Base-by-base conservation (phyloP, 1,140 invertebrate species). In the Arctopsyche grandis region DNA sequence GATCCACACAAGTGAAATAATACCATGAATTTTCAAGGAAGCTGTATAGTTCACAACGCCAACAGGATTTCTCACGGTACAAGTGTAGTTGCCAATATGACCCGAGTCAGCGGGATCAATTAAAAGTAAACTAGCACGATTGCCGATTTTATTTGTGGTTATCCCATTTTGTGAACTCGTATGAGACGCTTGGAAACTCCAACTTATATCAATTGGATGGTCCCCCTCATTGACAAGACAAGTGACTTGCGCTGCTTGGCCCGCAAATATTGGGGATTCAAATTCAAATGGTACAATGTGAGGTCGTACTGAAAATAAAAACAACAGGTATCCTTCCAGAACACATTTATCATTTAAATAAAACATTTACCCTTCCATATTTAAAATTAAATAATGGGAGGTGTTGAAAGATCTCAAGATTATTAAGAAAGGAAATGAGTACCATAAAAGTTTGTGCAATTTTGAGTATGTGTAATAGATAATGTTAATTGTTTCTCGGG, bases 211-310 rank as follows among this genome's bases (percentile, higher is more conserved):
- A 75, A 97, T 90, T 0, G 96, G 96, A 83, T 91, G 91, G 87
- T 97, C 96, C 4, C 96, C 96, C 83, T 93, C 92, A 0, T 95
- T 86, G 80, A 94, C 91, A 84, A 93, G 91, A 86, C 94, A 95
- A 81, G 92, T 90, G 81, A 94, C 89, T 84, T 93, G 92, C 81
- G 91, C 92, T 77, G 93, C 90, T 85, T 93, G 92, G 63, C 93
- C 93, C 83, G 92, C 92, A 85, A 90, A 91, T 85, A 93, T 87
- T 83, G 91, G 88, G 83, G 88, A 88, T 83, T 92, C 91, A 88
- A 94, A 94, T 85, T 90, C 89, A 86, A 94, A 94, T 80, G 92
- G 91, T 87, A 89, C 91, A 87, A 94, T 93, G 84, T 91, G 89
- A 84, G 93, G 93, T 83, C 91, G 87, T 84, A 94, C 93, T 94